Evolutionary conservation across 2,113 vertebrate species (phyloP), one percentile per base, ranked within the genome.

Genomic region (Microcebus jonahi): DNA sequence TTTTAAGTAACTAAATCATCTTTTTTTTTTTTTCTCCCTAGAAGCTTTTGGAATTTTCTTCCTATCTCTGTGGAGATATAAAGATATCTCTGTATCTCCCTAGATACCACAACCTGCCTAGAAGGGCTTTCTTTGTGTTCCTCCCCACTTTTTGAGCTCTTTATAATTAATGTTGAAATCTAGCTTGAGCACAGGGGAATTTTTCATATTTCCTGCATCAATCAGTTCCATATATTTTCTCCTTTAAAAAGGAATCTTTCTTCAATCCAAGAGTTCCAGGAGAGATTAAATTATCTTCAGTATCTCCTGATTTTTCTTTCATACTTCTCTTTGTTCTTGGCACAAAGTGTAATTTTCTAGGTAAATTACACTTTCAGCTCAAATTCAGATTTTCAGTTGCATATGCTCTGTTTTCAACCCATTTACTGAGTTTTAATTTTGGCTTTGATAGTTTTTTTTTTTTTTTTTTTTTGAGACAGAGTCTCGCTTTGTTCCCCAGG

Each of bases 11-110:
- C 20, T 50, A 88, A 57, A 36, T 70, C 50, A 8, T 12, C 10
- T 76, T 67, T 48, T 63, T 48, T 59, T 27, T 27, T 63, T 63
- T 27, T 34, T 8, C 73, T 86, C 42, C 11, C 20, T 67, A 55
- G 81, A 94, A 50, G 39, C 45, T 65, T 75, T 86, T 65, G 65
- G 31, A 86, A 82, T 88, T 88, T 88, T 59, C 89, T 70, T 34
- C 9, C 5, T 31, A 18, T 81, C 12, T 73, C 63, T 55, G 53
- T 75, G 1, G 17, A n/a, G 25, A 63, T 63, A 27, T 25, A 63
- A 63, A 63, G 59, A 63, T 63, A 63, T 45, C 71, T 73, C 7
- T 73, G 5, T 27, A 29, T 73, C 23, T 42, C 39, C 25, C 39
- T 73, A 42, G 39, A 29, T 42, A 71, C 27, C 14, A n/a, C 27